Conservation (phyloP, 2,888 invertebrate species). For the Cotesia congregata region DNA sequence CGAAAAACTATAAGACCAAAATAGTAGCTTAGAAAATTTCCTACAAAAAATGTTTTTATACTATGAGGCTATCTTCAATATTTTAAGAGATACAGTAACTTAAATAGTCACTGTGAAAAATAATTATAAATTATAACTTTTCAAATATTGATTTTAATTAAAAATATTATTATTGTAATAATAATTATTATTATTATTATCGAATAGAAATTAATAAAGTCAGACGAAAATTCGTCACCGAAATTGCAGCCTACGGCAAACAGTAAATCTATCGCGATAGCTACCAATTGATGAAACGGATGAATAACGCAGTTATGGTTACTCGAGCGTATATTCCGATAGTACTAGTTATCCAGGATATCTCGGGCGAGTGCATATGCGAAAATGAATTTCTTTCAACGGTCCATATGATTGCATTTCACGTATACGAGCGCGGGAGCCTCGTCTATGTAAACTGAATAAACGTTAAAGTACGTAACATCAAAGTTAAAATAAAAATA, state of each 20-base stretch:
- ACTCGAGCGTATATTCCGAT: slow-evolving; percentile 20
- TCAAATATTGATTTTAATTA: too few relatives aligned
- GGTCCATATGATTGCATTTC: slow-evolving; percentile 10
- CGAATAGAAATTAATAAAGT: background rate
- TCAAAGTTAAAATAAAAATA: background rate
- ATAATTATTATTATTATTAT: background rate
- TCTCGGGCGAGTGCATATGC: slow-evolving; percentile 15
- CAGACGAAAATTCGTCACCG: background rate
- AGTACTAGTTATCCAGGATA: slow-evolving; percentile 15
- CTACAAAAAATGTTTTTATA: too few relatives aligned
- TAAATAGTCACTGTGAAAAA: too few relatives aligned
- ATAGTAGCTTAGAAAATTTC: too few relatives aligned
- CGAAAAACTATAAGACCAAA: too few relatives aligned
- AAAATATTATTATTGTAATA: background rate
- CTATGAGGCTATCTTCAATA: too few relatives aligned
- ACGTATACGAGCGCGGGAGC: background rate
- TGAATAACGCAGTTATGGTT: slow-evolving; percentile 18
- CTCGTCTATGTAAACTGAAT: background rate
- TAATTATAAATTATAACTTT: too few relatives aligned
- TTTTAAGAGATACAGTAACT: too few relatives aligned
- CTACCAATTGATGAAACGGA: slow-evolving; percentile 8
- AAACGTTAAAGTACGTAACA: background rate
- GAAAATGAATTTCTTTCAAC: slow-evolving; percentile 11
- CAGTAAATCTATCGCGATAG: slow-evolving; percentile 15
- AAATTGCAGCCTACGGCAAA: background rate